A percentile compares a stretch with the other conserved stretches of the same genome.
Conservation (phyloP, 1,140 invertebrate species). For the Branchinecta lynchi region DNA sequence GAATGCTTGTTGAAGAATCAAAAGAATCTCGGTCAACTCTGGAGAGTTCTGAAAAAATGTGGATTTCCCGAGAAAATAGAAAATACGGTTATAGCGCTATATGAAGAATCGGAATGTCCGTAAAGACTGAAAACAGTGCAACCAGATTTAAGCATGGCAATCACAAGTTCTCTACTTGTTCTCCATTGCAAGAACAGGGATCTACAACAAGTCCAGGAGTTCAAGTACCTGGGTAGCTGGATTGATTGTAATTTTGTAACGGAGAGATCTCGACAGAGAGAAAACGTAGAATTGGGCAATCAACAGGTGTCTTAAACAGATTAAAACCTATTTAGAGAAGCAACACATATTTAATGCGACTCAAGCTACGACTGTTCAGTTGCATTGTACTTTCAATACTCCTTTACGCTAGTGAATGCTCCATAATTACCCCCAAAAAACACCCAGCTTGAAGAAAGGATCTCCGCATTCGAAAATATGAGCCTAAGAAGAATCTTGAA, state of each 20-base stretch:
- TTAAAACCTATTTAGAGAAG: conserved; percentile 1
- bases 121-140: too few relatives aligned
- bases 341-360: not conserved
- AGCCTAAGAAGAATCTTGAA: conserved; percentile 5
- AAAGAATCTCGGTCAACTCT: too few relatives aligned
- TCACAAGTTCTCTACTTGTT: conserved; percentile 4
- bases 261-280: not conserved
- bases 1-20: too few relatives aligned
- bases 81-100: too few relatives aligned
- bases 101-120: too few relatives aligned
- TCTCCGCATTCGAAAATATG: not conserved
- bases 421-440: too few relatives aligned
- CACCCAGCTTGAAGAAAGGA: not conserved
- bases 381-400: not conserved
- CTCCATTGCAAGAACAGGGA: conserved; percentile 5
- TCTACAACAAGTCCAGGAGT: not conserved
- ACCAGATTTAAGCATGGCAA: not conserved
- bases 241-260: conserved; percentile 3
- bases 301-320: not conserved
- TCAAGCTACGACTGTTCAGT: not conserved
- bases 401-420: conserved; percentile 9
- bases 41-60: too few relatives aligned
- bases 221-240: conserved; percentile 1
- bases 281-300: conserved; percentile 5
- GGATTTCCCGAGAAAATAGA: too few relatives aligned